Base-by-base conservation (phyloP, 1,140 invertebrate genomes). In the Euwallacea similis region DNA sequence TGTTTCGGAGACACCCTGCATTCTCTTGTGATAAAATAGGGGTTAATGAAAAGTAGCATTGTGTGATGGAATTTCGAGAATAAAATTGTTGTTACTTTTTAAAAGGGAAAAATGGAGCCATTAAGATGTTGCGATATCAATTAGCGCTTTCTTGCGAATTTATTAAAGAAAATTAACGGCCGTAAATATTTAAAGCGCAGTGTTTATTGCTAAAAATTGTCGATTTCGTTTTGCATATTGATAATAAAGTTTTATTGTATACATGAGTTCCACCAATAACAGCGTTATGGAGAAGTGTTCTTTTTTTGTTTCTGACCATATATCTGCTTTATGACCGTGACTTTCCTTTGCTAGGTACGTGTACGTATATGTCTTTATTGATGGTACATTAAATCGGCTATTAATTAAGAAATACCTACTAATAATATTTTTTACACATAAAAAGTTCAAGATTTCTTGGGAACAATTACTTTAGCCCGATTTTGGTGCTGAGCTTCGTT, bases 91-190 rank as follows among this genome's bases (percentile, higher is more conserved):
- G 4, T 33, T 33, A 2, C 4, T 33, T 33, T 33, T 33, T 33
- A 2, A 43, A 16, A 9, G 10, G 9, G 2, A 61, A 61, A 61
- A 61, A 61, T 61, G 7, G 9, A 61, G 59, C 11, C 15, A 43
- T 61, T n/a, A 61, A 61, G 43, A 11, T 11, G 42, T 10, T 7
- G 11, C 21, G 11, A 16, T 61, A 43, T 43, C 59, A 61, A 61
- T 61, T 61, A 61, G 59, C 59, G 42, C 42, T 61, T 61, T 61
- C 41, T 4, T 61, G 59, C n/a, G 59, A 61, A 13, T 61, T 61
- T 61, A 41, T 43, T 61, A 6, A n/a, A 61, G 54, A 61, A 41
- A 61, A 61, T 61, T 42, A 61, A 41, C 33, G 42, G 11, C 42
- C 16, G 59, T 41, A 61, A 61, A 61, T 42, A 43, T 61, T 61